phyloP scores from a whole-genome alignment of 2,797 vertebrate species.

The Chelon auratus region DNA sequence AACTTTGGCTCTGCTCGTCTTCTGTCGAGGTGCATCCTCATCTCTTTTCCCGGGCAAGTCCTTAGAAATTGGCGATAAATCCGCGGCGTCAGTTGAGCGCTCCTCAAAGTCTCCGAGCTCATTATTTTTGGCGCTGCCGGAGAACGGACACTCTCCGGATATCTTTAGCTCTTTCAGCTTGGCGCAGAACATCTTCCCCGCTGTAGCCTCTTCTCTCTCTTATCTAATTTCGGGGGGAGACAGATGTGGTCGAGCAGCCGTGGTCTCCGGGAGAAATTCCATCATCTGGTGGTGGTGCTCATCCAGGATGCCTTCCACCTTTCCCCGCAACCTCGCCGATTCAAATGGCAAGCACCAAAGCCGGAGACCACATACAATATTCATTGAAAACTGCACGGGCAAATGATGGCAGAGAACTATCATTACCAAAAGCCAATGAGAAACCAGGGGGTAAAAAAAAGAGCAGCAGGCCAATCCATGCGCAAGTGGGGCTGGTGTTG shows the following conservation, averaged over 20 bases:
- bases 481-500: constrained; percentile 69
- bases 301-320: constrained; percentile 47
- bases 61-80: constrained; percentile 84
- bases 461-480: constrained; percentile 79
- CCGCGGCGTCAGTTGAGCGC: constrained; percentile 72
- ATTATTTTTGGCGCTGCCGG: constrained; percentile 84
- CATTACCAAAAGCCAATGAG: constrained; percentile 80
- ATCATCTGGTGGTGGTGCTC: constrained; percentile 65
- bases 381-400: constrained; percentile 77
- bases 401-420: constrained; percentile 72
- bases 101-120: constrained; percentile 85
- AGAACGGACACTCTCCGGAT: constrained; percentile 96
- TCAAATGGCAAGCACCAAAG: constrained; percentile 69
- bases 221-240: constrained; percentile 65
- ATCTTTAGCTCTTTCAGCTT: constrained; percentile 97
- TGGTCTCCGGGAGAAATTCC: constrained; percentile 66
- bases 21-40: constrained; percentile 85
- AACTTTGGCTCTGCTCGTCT: constrained; percentile 91
- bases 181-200: constrained; percentile 93
- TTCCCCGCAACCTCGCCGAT: constrained; percentile 44
- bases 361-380: constrained; percentile 71
- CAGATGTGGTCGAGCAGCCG: constrained; percentile 63
- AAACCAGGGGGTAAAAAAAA: constrained; percentile 45
- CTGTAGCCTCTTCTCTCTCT: constrained; percentile 38
- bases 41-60: constrained; percentile 84